Base-by-base conservation (phyloP, 2,797 vertebrate species). In the Platalea minor region DNA sequence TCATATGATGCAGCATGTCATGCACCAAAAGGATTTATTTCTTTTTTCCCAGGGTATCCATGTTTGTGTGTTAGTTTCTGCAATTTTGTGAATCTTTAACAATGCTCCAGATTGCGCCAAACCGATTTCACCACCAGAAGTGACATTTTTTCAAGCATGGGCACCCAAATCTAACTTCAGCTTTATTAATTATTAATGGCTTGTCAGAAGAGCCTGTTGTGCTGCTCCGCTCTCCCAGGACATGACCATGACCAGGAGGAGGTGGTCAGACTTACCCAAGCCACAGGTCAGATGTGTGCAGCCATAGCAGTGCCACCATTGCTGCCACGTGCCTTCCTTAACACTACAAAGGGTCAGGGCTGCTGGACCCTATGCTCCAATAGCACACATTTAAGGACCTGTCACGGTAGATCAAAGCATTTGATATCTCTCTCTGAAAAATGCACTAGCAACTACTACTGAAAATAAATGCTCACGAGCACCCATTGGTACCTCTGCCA, bases 1-100 rank as follows among this genome's bases (percentile, higher is more conserved):
- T 37, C 86, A 21, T 16, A 21, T 5, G 0, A 29, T 5, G 72
- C 57, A 53, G 84, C 16, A 45, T 13, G n/a, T n/a, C 88, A 50
- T 11, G 26, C 31, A 35, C 60, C 60, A 6, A 70, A 24, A 0
- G 0, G 56, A 56, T 19, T 53, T 12, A 2, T 21, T 18, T 33
- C 18, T 33, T 41, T 17, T 19, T 16, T 5, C 5, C 35, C 8
- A 1, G 28, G 43, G 29, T 19, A 18, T 16, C 18, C 0, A 1
- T 8, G 18, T 6, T 76, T 57, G 17, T 25, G 33, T 63, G 31
- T 31, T 43, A 41, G 20, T 50, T 25, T 10, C 85, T 78, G 60
- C 21, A 23, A 10, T 24, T 73, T 81, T 16, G 41, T 33, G 29
- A 43, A 35, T 4, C 39, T 86, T 56, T 61, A 37, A 28, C 0